Evolutionary conservation across 2,888 invertebrate genomes (phyloP), one percentile per base, ranked within the genome.

Genomic region (Nomada lathburiana): DNA sequence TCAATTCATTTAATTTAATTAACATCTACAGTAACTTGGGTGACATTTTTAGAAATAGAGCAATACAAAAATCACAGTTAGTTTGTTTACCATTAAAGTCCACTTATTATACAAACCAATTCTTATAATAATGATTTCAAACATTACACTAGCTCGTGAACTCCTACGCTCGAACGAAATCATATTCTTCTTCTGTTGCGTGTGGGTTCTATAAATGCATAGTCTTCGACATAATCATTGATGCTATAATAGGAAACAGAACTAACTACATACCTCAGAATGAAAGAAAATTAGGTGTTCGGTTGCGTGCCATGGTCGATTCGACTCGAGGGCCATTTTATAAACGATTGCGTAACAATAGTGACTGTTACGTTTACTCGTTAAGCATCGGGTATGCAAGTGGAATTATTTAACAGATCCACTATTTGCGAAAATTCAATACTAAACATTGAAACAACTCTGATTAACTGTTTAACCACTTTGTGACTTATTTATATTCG

Each of bases 241-340:
- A 80, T 60, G 65, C 47, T 71, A 71, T 80, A 71, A 80, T 80
- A 65, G 80, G 80, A 71, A 80, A 80, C 71, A 80, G 55, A 80
- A 80, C 53, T 79, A 80, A 80, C 79, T 79, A 79, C 78, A 80
- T 80, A 71, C 64, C 59, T 65, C 44, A 53, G 71, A 80, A 80
- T 80, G 80, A 63, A 80, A 80, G 73, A 80, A 73, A 72, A 80
- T 80, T 80, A 57, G 73, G 80, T 80, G 80, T 80, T 73, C 53
- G 80, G 67, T 80, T 73, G 72, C 80, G 80, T 80, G 80, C 42
- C 42, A 23, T n/a, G 20, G 53, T 63, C 73, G 67, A 73, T 80
- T 80, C 20, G 20, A 62, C 20, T 44, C 23, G 65, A 80, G 60
- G 67, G 52, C 44, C 52, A 79, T 69, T 75, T 81, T 74, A 81